Base-by-base conservation (phyloP, 1,140 invertebrate species). In the Drosophila virilis region DNA sequence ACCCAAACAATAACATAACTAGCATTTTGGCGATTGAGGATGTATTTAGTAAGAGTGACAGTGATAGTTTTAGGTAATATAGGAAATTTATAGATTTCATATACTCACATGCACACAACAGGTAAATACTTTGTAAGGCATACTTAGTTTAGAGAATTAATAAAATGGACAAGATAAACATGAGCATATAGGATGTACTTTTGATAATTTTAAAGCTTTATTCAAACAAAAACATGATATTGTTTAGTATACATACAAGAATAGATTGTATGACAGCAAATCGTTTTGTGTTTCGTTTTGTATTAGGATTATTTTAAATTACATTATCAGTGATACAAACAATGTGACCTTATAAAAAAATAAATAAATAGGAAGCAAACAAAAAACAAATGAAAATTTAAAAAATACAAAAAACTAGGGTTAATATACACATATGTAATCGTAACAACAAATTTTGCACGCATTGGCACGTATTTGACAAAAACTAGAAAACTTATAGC, bases 291-390 rank as follows among this genome's bases (percentile, higher is more conserved):
- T n/a, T 77, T 13, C 6, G n/a, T 74, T 78, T 78, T 28, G 33
- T 40, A 38, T 74, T 81, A 50, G 72, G 67, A 75, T 86, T 73
- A 71, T 69, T 88, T 71, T 73, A 64, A 54, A 84, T 76, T 78
- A 76, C 55, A 66, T 81, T 86, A 67, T 86, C 75, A 86, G 82
- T 86, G 82, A 86, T 86, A 86, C 74, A 86, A 85, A 86, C 82
- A 86, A 86, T 82, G 82, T 86, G 82, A 86, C 82, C 82, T 86
- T 86, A 86, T 85, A 51, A 77, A 48, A 60, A 75, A 72, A 59
- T 66, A 67, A 67, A 71, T 67, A 22, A 68, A 76, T 68, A 65
- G 46, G 55, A 76, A 77, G 61, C 60, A 32, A 62, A 67, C 15
- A 51, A 13, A 51, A 64, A 64, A 57, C 35, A 86, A 74, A 73